These are phyloP conservation scores for Ennomos quercinarius DNA, from an alignment of 2,888 invertebrate species.

Conservation along the genomic window DNA sequence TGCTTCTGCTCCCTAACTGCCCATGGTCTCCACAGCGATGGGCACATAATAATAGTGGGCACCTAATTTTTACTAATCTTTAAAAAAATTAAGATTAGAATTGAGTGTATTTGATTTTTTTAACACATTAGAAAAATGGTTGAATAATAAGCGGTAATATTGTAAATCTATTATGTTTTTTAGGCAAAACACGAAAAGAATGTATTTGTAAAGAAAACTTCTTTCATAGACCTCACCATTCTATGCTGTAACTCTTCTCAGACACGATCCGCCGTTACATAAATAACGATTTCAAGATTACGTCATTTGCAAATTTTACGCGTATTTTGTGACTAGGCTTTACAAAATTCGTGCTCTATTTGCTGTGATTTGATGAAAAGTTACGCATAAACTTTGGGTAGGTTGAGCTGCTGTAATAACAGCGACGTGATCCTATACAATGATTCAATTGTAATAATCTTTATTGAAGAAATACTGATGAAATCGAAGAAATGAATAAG, in stretches of 20 bases:
- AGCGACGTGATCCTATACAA: slow-evolving; percentile 11
- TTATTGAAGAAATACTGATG: no score
- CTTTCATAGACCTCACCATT: slow-evolving; percentile 19
- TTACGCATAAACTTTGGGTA: slow-evolving; percentile 11
- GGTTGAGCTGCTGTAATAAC: slow-evolving; percentile 6
- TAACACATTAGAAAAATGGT: no score
- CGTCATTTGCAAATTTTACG: slow-evolving; percentile 51
- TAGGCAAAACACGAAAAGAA: no score
- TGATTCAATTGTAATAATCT: not conserved
- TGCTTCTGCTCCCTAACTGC: no score
- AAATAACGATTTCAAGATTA: slow-evolving; percentile 36
- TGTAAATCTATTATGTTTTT: no score
- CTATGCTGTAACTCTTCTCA: slow-evolving; percentile 8
- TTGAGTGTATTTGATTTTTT: no score
- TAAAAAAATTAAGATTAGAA: no score
- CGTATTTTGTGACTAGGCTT: slow-evolving; percentile 34
- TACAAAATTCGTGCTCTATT: slow-evolving; percentile 46
- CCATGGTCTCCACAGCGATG: no score
- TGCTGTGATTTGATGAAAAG: slow-evolving; percentile 40
- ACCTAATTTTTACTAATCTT: no score
- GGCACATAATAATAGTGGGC: no score
- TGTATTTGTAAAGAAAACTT: not conserved
- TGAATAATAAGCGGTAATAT: no score
- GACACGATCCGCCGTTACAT: slow-evolving; percentile 12
- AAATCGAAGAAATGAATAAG: no score